Evolutionary conservation across 2,797 vertebrate genomes (phyloP).

Genomic region (Loriculus beryllinus): DNA sequence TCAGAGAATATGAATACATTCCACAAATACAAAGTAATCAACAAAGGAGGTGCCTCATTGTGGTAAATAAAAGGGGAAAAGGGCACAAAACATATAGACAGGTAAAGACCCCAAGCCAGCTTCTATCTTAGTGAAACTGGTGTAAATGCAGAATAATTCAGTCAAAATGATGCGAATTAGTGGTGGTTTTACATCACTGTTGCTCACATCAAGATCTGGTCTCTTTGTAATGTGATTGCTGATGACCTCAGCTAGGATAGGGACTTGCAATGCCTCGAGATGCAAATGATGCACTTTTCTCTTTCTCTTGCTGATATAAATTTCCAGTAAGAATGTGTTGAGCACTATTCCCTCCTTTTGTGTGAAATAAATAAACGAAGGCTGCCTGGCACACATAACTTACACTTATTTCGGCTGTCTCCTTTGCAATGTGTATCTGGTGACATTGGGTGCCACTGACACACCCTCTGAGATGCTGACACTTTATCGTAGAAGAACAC

Average conservation of each 20-base stretch:
- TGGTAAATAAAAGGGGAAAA: constrained; percentile 13
- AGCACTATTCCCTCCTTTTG: not conserved
- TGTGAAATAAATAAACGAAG: constrained; percentile 16
- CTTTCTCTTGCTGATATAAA: constrained; percentile 23
- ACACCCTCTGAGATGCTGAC: constrained; percentile 16
- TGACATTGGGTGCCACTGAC: constrained; percentile 44
- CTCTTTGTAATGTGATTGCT: constrained; percentile 2
- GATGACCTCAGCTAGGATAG: constrained; percentile 1
- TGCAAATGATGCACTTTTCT: constrained; percentile 49
- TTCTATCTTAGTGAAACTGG: not conserved
- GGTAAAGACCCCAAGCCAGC: not conserved
- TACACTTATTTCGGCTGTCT: constrained; percentile 47
- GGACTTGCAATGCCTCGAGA: constrained; percentile 33
- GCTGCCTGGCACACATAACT: not conserved
- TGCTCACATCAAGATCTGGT: not conserved
- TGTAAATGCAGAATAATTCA: constrained; percentile 26
- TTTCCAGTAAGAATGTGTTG: constrained; percentile 32
- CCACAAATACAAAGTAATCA: constrained; percentile 63
- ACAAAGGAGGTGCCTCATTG: constrained; percentile 37
- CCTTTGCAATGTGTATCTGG: constrained; percentile 40
- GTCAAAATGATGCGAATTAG: not conserved
- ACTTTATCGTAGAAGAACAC: constrained; percentile 66
- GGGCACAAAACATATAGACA: constrained; percentile 14
- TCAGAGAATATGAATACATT: constrained; percentile 70
- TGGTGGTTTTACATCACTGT: not conserved